A percentile compares a stretch with the other conserved stretches of the same genome.
Conservation (phyloP, 2,797 vertebrate species). For the Syngnathus acus region DNA sequence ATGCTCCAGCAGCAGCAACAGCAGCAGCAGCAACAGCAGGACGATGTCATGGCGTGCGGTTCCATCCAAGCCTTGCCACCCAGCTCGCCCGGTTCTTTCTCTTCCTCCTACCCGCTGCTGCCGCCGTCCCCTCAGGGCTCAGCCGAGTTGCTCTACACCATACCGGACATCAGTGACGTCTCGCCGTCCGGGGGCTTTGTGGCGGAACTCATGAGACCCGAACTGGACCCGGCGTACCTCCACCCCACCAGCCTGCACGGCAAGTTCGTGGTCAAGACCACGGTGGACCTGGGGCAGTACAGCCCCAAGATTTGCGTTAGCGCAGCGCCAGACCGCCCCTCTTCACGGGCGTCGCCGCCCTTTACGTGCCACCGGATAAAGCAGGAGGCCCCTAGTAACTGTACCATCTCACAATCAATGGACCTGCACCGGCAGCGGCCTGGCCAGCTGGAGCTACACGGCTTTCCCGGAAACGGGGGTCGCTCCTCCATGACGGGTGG, state of each 20-base stretch:
- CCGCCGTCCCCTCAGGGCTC: constrained; percentile 70
- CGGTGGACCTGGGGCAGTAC: constrained; percentile 82
- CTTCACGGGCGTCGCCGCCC: constrained; percentile 53
- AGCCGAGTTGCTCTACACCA: constrained; percentile 71
- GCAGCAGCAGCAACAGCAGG: constrained; percentile 64
- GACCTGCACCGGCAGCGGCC: constrained; percentile 72
- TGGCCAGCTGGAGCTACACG: constrained; percentile 64
- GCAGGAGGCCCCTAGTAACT: constrained; percentile 78
- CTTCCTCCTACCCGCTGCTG: constrained; percentile 74
- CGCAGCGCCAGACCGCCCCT: constrained; percentile 47
- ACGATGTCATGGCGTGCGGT: constrained; percentile 58
- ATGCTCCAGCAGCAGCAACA: constrained; percentile 79
- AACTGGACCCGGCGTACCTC: constrained; percentile 90
- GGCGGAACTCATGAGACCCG: constrained; percentile 91
- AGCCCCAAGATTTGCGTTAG: constrained; percentile 69
- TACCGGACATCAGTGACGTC: constrained; percentile 89
- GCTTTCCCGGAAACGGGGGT: constrained; percentile 73
- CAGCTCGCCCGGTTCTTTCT: constrained; percentile 71
- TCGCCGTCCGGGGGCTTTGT: constrained; percentile 93
- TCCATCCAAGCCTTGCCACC: constrained; percentile 72
- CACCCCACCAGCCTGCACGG: constrained; percentile 82
- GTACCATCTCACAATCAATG: constrained; percentile 67
- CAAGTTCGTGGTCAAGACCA: constrained; percentile 89
- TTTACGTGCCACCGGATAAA: constrained; percentile 85
- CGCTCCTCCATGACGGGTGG: constrained; percentile 63